These are phyloP conservation scores for Oxytorus armatus DNA, from an alignment of 2,888 invertebrate species.

Conservation along the genomic window DNA sequence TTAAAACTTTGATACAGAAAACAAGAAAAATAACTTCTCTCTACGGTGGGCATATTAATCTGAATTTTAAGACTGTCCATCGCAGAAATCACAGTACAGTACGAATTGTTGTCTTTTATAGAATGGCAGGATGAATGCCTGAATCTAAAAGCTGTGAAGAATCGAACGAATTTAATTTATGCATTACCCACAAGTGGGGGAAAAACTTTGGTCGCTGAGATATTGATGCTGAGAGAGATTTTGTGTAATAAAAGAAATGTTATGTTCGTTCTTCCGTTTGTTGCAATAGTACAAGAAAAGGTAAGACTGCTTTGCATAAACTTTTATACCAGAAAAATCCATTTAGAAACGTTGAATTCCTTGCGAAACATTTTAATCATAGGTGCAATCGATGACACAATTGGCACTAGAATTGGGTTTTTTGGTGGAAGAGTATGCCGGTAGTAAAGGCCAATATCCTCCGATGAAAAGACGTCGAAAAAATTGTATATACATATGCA, in stretches of 20 bases:
- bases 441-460: slow-evolving; percentile 93
- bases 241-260: slow-evolving; percentile 92
- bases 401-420: slow-evolving; percentile 96
- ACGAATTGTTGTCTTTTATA: slow-evolving; percentile 82
- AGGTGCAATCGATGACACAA: slow-evolving; percentile 93
- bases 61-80: slow-evolving; percentile 14
- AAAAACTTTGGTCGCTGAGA: slow-evolving; percentile 98
- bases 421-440: slow-evolving; percentile 97
- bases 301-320: slow-evolving; percentile 84
- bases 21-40: slow-evolving; percentile 92
- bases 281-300: slow-evolving; percentile 99
- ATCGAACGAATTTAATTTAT: slow-evolving; percentile 93
- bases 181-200: slow-evolving; percentile 98
- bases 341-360: neutral
- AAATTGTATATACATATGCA: slow-evolving; percentile 94
- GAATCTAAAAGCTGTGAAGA: slow-evolving; percentile 89
- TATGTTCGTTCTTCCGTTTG: slow-evolving; percentile 96
- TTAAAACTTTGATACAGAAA: slow-evolving; percentile 89
- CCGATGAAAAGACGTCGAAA: slow-evolving; percentile 92
- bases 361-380: slow-evolving; percentile 70
- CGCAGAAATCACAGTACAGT: slow-evolving; percentile 6
- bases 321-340: neutral
- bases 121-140: slow-evolving; percentile 98
- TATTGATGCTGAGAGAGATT: slow-evolving; percentile 95
- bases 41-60: slow-evolving; percentile 88